phyloP scores from a whole-genome alignment of 2,888 invertebrate genomes.

The Drosophila phalerata region DNA sequence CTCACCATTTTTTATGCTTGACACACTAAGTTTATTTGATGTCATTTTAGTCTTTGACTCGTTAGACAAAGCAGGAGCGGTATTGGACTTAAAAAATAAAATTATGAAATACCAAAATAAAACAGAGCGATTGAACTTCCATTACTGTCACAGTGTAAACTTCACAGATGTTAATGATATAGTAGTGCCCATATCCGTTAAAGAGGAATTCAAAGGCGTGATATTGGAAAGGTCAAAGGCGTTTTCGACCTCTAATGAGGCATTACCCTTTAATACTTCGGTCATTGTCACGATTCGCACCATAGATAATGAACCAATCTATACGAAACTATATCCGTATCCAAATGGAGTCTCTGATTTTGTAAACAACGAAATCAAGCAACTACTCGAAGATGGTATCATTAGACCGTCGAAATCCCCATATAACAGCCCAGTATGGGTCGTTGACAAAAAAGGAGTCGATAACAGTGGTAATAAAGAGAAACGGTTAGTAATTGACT shows the following conservation, averaged over 20 bases:
- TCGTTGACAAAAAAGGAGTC: background rate
- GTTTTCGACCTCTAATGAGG: constrained; percentile 5
- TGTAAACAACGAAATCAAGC: constrained; percentile 1
- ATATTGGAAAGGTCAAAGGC: background rate
- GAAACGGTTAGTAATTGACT: background rate
- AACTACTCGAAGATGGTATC: background rate
- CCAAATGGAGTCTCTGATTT: background rate
- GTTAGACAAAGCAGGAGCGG: constrained; percentile 18
- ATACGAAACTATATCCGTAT: background rate
- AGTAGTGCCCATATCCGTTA: background rate
- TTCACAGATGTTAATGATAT: constrained; percentile 16
- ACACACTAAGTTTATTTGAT: constrained; percentile 2
- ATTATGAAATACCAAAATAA: constrained; percentile 12
- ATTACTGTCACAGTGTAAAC: constrained; percentile 19
- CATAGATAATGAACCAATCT: background rate
- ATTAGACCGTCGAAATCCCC: background rate
- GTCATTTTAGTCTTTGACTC: constrained; percentile 6
- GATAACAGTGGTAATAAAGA: background rate
- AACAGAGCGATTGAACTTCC: constrained; percentile 15
- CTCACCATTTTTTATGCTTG: background rate
- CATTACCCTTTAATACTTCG: background rate
- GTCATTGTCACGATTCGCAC: background rate
- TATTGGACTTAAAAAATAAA: constrained; percentile 14
- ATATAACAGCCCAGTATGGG: background rate
- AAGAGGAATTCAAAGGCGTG: background rate